Conservation (phyloP, 1,140 invertebrate genomes). For the Tachypleus tridentatus region DNA sequence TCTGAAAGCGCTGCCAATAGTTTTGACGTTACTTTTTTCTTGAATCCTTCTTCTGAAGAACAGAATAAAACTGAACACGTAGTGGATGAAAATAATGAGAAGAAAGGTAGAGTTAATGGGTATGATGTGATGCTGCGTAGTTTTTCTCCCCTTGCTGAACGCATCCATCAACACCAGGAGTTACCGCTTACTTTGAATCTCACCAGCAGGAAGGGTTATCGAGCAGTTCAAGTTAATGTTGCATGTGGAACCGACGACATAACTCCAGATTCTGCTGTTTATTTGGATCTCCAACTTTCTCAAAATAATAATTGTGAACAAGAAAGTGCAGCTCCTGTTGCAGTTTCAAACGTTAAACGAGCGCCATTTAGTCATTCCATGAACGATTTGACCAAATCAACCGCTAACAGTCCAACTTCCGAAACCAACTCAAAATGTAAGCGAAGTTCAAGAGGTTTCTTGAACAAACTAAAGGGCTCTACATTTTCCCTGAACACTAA, state of each 20-base stretch:
- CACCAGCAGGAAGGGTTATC: background rate
- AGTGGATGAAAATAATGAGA: background rate
- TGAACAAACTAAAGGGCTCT: slow-evolving; percentile 16
- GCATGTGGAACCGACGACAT: slow-evolving; percentile 23
- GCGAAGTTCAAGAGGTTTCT: slow-evolving; percentile 10
- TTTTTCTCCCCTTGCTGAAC: slow-evolving; percentile 18
- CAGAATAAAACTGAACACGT: slow-evolving; percentile 16
- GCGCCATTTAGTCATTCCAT: slow-evolving; percentile 19
- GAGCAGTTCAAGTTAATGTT: slow-evolving; percentile 7
- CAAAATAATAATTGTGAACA: slow-evolving; percentile 4
- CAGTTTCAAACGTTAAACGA: background rate
- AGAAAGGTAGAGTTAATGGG: slow-evolving; percentile 18
- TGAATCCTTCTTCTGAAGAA: slow-evolving; percentile 11
- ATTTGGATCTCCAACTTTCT: slow-evolving; percentile 21
- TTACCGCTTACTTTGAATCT: slow-evolving; percentile 1
- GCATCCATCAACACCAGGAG: background rate
- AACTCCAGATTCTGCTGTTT: slow-evolving; percentile 25
- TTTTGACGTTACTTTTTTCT: slow-evolving; percentile 28
- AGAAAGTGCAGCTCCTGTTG: background rate
- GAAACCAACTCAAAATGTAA: slow-evolving; percentile 3
- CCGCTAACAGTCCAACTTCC: slow-evolving; percentile 4
- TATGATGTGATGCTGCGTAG: slow-evolving; percentile 17
- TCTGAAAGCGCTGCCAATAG: slow-evolving; percentile 32
- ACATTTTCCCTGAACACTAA: slow-evolving; percentile 18
- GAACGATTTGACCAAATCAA: slow-evolving; percentile 7